Conservation (phyloP, 2,797 vertebrate genomes). For the Mus caroli region DNA sequence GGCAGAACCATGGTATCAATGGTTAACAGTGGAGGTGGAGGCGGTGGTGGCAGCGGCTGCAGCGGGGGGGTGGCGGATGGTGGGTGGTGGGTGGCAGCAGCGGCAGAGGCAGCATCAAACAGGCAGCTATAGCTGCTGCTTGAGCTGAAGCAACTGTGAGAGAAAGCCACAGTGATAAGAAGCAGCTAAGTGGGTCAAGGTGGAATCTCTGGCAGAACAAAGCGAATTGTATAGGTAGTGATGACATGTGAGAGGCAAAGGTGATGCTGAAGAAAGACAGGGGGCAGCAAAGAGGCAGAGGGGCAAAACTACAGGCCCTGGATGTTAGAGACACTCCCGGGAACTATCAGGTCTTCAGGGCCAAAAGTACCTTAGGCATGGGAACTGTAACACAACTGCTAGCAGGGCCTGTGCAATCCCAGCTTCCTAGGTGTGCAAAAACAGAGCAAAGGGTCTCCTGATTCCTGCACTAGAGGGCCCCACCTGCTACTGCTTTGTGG, state of each 20-base stretch:
- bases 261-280: neutral
- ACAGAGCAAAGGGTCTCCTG: neutral
- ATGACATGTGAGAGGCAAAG: neutral
- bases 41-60: too few relatives aligned
- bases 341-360: neutral
- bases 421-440: neutral
- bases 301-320: neutral
- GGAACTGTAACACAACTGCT: neutral
- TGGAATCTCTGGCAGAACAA: neutral
- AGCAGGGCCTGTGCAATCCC: too few relatives aligned
- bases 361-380: neutral
- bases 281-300: neutral
- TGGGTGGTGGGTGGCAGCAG: too few relatives aligned
- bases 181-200: neutral
- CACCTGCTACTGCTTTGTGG: neutral
- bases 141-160: neutral
- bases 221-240: neutral
- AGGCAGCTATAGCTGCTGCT: neutral
- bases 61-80: too few relatives aligned
- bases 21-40: too few relatives aligned
- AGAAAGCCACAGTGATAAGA: neutral
- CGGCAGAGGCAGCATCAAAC: neutral
- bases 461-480: neutral
- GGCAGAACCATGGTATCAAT: neutral
- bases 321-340: neutral